These are phyloP conservation scores for Arrhamphus sclerolepis DNA, from an alignment of 2,797 vertebrate species.

Conservation along the genomic window DNA sequence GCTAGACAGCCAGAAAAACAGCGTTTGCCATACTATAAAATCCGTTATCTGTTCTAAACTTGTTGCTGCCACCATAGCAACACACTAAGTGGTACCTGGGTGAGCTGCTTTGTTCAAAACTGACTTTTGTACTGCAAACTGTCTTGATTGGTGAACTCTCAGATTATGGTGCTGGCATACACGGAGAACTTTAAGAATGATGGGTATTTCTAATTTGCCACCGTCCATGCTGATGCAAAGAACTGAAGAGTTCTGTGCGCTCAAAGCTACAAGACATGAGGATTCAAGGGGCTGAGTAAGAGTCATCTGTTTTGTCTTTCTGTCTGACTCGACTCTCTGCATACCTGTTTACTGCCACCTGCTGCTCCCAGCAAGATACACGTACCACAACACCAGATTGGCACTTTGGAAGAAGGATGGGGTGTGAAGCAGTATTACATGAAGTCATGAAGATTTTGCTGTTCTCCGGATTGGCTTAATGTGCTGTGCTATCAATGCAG, in stretches of 20 bases:
- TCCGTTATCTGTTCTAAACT: constrained; percentile 66
- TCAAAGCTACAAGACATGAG: constrained; percentile 56
- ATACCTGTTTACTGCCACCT: constrained; percentile 82
- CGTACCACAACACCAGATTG: constrained; percentile 64
- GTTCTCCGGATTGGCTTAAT: constrained; percentile 14
- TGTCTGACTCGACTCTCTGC: constrained; percentile 54
- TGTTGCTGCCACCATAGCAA: constrained; percentile 70
- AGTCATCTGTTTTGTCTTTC: constrained; percentile 69
- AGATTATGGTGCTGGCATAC: neutral
- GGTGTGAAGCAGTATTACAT: constrained; percentile 64
- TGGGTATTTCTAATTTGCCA: constrained; percentile 6
- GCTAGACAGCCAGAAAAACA: constrained; percentile 76
- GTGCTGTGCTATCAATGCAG: constrained; percentile 19
- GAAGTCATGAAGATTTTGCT: constrained; percentile 49
- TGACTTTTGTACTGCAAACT: constrained; percentile 16
- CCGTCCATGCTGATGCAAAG: constrained; percentile 10
- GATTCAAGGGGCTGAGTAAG: constrained; percentile 67
- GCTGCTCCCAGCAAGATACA: constrained; percentile 68
- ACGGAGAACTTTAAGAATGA: neutral
- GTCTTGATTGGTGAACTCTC: constrained; percentile 2
- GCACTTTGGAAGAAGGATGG: constrained; percentile 48
- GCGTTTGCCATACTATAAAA: constrained; percentile 59
- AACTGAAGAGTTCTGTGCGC: constrained; percentile 37
- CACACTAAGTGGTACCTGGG: constrained; percentile 69
- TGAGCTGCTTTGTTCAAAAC: constrained; percentile 39